Evolutionary conservation across 2,797 vertebrate species (phyloP), one percentile per base, ranked within the genome.

Genomic region (Danio aesculapii): DNA sequence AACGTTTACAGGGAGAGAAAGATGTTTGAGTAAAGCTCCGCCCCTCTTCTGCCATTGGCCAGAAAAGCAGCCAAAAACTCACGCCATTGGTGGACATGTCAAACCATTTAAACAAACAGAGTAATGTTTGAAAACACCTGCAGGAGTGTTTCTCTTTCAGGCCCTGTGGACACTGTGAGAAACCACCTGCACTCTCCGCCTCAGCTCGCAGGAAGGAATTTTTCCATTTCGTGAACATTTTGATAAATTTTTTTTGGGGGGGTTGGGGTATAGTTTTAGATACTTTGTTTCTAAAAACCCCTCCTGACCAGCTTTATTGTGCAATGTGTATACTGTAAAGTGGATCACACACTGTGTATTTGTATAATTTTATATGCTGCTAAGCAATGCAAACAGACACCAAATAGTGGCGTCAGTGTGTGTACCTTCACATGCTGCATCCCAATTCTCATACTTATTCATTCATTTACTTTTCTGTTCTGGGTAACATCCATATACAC

Each of bases 61-160:
- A 52, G 49, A n/a, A 8, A n/a, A 52, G 14, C 21, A 69, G 49
- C 14, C 67, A 69, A 69, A 52, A 11, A 6, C 14, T 52, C 14
- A 52, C 2, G 14, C 47, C 21, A 70, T 53, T 53, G 49, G 21
- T 53, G 67, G 67, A 53, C 21, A 52, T 6, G 9, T 53, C 21
- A 53, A n/a, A 39, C 47, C 49, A 52, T 9, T 69, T 21, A 52
- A 39, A 69, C 14, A 39, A 41, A 52, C 14, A 41, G 21, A 30
- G 47, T 6, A 50, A 50, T 68, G 47, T 68, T 44, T 63, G 8
- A 63, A 63, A 63, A 41, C 14, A n/a, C 39, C 61, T 63, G 57
- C 57, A 58, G 0, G 10, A 58, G 57, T 58, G 19, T 21, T 17
- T 64, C 41, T 50, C 19, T 21, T 67, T 21, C 64, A 12, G 16